phyloP scores from a whole-genome alignment of 2,113 vertebrate species.

The Alethe diademata region DNA sequence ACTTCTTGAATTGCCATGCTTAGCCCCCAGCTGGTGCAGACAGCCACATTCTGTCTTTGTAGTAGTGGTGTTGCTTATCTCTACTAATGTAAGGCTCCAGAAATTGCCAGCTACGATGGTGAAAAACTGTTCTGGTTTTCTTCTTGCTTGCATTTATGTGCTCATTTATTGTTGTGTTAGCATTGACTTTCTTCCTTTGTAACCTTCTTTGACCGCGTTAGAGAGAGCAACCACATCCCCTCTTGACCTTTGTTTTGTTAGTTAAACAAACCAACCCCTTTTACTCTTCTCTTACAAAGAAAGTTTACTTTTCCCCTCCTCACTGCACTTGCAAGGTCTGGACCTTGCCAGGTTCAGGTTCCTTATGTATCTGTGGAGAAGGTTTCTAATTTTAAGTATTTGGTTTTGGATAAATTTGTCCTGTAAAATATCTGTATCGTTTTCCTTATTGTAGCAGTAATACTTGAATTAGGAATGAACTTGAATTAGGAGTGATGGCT shows the following conservation, averaged over 20 bases:
- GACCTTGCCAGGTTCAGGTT: not conserved
- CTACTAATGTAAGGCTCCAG: not conserved
- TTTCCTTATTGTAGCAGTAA: not conserved
- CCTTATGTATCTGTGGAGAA: not conserved
- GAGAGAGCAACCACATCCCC: not conserved
- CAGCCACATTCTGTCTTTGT: not conserved
- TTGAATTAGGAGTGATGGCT: not conserved
- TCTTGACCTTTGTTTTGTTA: constrained; percentile 10
- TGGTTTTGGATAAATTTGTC: not conserved
- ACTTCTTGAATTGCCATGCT: not conserved
- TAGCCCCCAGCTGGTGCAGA: not conserved
- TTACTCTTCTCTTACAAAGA: not conserved
- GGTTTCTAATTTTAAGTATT: not conserved
- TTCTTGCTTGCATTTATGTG: not conserved
- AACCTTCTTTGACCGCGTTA: not conserved
- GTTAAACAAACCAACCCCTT: not conserved
- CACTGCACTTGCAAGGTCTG: not conserved
- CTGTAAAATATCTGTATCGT: not conserved
- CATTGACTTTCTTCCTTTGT: not conserved
- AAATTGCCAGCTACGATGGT: not conserved
- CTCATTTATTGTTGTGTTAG: not conserved
- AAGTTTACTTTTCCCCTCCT: not conserved
- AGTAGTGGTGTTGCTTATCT: not conserved
- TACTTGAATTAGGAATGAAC: not conserved
- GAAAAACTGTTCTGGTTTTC: not conserved